phyloP scores from a whole-genome alignment of 2,888 invertebrate genomes.

The Nasonia oneida region DNA sequence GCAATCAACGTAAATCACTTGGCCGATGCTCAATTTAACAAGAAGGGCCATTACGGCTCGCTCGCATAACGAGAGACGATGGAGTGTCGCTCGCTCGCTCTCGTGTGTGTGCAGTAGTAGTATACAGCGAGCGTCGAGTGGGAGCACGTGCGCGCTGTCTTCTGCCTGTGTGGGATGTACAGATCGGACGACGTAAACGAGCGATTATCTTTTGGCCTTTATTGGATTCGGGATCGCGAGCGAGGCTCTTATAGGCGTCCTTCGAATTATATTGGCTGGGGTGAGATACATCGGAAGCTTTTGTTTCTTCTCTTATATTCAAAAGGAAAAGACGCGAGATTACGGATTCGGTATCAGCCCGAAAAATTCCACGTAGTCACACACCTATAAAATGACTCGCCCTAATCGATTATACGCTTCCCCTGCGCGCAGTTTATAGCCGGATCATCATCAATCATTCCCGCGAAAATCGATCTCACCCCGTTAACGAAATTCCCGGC shows the following conservation, averaged over 20 bases:
- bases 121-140: background rate
- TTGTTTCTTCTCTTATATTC: background rate
- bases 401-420: background rate
- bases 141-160: conserved; percentile 9
- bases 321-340: too few relatives aligned
- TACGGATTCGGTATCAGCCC: too few relatives aligned
- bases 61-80: conserved; percentile 69
- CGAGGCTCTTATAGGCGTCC: conserved; percentile 55
- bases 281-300: background rate
- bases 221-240: conserved; percentile 50
- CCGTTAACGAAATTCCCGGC: background rate
- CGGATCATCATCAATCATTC: background rate
- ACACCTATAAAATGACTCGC: background rate
- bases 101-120: background rate
- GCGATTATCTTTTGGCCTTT: conserved; percentile 58
- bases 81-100: conserved; percentile 20
- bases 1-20: conserved; percentile 79
- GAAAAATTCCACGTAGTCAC: conserved; percentile 5
- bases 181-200: conserved; percentile 37
- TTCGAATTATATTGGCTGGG: conserved; percentile 36
- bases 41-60: conserved; percentile 76
- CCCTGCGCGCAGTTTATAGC: too few relatives aligned
- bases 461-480: conserved; percentile 9
- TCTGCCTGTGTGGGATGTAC: background rate
- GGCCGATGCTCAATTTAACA: conserved; percentile 78